Conservation (phyloP, 2,888 invertebrate species). For the Heteromyza rotundicornis region DNA sequence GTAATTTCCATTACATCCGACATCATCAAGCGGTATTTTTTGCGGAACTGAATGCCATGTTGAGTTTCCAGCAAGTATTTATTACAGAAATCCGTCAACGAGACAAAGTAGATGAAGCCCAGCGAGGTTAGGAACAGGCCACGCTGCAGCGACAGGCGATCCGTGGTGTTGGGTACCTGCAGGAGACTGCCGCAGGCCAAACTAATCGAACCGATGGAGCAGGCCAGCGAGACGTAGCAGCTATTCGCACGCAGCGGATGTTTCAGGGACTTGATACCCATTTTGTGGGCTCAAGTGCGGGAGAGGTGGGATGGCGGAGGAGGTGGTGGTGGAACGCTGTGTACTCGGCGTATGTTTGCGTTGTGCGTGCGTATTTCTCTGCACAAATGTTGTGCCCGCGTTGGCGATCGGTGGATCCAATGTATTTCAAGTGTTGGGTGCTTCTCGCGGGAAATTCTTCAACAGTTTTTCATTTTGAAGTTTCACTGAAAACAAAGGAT, state of each 20-base stretch:
- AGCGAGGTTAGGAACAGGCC: constrained; percentile 69
- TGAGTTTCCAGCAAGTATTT: constrained; percentile 68
- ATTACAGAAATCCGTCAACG: constrained; percentile 71
- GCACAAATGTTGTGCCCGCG: too few species aligned
- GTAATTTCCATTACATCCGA: constrained; percentile 76
- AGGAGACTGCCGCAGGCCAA: constrained; percentile 60
- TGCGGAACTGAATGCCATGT: constrained; percentile 67
- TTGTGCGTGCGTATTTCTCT: too few species aligned
- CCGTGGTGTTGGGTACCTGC: constrained; percentile 60
- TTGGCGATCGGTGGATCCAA: too few species aligned
- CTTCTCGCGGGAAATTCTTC: too few species aligned
- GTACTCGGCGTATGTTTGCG: too few species aligned
- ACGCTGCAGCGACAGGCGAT: constrained; percentile 68
- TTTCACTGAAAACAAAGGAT: too few species aligned
- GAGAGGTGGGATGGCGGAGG: too few species aligned
- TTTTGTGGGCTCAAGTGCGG: too few species aligned
- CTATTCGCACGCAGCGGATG: constrained; percentile 43
- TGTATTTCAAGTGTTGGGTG: too few species aligned
- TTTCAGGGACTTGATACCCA: constrained; percentile 8
- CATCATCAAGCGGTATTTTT: constrained; percentile 70
- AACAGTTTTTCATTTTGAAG: too few species aligned
- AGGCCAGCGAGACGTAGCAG: constrained; percentile 60
- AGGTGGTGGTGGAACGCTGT: too few species aligned
- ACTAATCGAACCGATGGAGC: constrained; percentile 61
- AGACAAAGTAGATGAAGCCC: constrained; percentile 73